phyloP scores from a whole-genome alignment of 2,797 vertebrate species.

The Helostoma temminkii region DNA sequence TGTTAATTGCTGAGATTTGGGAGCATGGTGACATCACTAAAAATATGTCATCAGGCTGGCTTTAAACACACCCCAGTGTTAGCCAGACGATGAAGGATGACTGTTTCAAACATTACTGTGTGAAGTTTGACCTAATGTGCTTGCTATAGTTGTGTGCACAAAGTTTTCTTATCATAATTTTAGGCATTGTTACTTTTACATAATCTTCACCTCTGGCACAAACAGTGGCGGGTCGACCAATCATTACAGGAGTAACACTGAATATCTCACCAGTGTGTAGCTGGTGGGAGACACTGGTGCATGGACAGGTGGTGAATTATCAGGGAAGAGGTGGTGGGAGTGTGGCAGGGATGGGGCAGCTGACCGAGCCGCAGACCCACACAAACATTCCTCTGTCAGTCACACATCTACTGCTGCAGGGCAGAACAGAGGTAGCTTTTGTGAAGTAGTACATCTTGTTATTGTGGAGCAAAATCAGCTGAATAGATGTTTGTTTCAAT shows the following conservation, averaged over 20 bases:
- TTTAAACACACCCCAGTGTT: background rate
- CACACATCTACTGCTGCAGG: slow-evolving; percentile 21
- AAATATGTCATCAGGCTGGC: too few species aligned
- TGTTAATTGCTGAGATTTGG: slow-evolving; percentile 11
- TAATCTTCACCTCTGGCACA: background rate
- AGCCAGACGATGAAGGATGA: too few species aligned
- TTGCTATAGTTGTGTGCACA: too few species aligned
- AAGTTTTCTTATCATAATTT: background rate
- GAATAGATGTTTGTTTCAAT: slow-evolving; percentile 23
- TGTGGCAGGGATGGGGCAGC: background rate
- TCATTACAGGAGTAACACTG: too few species aligned
- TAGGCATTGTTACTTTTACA: background rate
- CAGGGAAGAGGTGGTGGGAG: background rate
- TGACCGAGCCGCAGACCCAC: slow-evolving; percentile 5
- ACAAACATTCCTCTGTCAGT: slow-evolving; percentile 53
- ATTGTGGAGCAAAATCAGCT: slow-evolving; percentile 9
- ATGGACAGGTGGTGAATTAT: slow-evolving; percentile 31
- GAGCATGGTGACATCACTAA: background rate
- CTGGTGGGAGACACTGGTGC: slow-evolving; percentile 26
- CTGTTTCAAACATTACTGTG: background rate
- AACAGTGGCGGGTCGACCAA: too few species aligned
- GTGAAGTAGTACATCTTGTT: slow-evolving; percentile 20
- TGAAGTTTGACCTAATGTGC: background rate
- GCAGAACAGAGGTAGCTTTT: slow-evolving; percentile 55
- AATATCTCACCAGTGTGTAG: slow-evolving; percentile 1